phyloP scores from a whole-genome alignment of 2,113 vertebrate species.

The Eidolon helvum region DNA sequence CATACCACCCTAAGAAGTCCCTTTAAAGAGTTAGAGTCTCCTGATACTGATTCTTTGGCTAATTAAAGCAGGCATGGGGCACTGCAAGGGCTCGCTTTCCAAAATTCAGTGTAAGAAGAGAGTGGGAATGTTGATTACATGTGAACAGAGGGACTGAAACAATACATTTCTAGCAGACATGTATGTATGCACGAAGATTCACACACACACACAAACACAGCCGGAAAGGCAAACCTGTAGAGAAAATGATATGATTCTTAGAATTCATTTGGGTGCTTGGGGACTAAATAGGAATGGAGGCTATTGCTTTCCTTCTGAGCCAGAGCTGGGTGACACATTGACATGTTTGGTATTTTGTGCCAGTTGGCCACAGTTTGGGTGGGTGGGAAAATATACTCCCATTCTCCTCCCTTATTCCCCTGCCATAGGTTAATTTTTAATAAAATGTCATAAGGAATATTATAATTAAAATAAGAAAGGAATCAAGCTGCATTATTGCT shows the following conservation, averaged over 20 bases:
- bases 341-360: conserved; percentile 16
- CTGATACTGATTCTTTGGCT: neutral
- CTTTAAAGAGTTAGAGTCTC: neutral
- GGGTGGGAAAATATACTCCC: neutral
- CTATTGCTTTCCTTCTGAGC: neutral
- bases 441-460: neutral
- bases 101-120: neutral
- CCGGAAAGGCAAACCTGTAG: neutral
- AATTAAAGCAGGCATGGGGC: neutral
- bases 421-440: conserved; percentile 31
- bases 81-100: neutral
- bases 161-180: neutral
- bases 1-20: neutral
- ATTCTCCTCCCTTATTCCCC: neutral
- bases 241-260: conserved; percentile 9
- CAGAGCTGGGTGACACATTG: neutral
- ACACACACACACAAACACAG: neutral
- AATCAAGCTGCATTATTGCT: neutral
- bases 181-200: neutral
- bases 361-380: conserved; percentile 32
- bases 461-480: conserved; percentile 35
- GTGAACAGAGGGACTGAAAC: neutral
- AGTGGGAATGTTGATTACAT: neutral
- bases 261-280: neutral
- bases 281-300: neutral